Evolutionary conservation across 2,113 vertebrate species (phyloP), one percentile per base, ranked within the genome.

Genomic region (Sceloporus tristichus): DNA sequence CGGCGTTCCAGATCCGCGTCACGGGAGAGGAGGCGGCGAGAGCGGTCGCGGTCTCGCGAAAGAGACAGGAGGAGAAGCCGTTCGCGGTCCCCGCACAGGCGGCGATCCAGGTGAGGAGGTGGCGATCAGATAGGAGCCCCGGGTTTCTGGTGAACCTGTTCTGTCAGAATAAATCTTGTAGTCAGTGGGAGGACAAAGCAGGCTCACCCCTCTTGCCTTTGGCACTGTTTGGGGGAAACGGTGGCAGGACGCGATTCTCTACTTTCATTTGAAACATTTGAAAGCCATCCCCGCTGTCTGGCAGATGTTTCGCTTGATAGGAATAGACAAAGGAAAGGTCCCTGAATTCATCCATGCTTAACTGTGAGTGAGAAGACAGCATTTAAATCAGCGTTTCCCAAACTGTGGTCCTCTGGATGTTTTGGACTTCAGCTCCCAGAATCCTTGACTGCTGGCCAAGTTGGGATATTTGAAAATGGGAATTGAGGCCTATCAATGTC

Each of bases 1-100:
- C 95, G 98, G 73, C 98, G 99, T 25, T 99, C 99, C 1, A 98
- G 98, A 34, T 99, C 98, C 1, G 42, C 96, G 0, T 99, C 99
- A 0, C 93, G 99, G 38, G 99, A 99, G 81, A 95, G 98, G 86
- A 96, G 98, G 89, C 96, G 99, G 25, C 93, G 99, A 48, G 98
- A 99, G 7, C 97, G 99, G 27, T 98, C 98, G 0, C 95, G 98
- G 4, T 99, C 98, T 6, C 95, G 98, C 18, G 98, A 99, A 77
- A 96, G 98, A 89, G 98, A 99, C 9, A 94, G 99, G 1, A 96
- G 98, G 48, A 96, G 98, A 87, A 98, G 97, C 84, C 98, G 98
- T 1, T 99, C 98, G 0, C 97, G 98, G 2, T 99, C 98, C 27
- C 98, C 98, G 0, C 98, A 98, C 94, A 95, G 98, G 88, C 96